Base-by-base conservation (phyloP, 2,113 vertebrate species). In the Siniperca chuatsi region DNA sequence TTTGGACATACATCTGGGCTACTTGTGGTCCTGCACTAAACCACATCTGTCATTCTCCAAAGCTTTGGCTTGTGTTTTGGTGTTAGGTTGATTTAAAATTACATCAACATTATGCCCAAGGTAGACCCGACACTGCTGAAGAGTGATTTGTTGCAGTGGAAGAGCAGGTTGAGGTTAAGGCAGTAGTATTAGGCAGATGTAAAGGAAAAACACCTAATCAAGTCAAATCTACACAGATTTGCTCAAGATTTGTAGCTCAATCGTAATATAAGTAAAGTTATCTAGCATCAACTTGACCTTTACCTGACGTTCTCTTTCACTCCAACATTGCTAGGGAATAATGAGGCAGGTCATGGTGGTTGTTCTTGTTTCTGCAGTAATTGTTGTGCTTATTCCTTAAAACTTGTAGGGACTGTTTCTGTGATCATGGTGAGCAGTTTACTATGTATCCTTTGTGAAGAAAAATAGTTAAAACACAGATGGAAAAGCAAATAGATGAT, bases 11-110 rank as follows among this genome's bases (percentile, higher is more conserved):
- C n/a, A 6, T 55, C 64, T 1, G 54, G 55, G 50, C 58, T 69
- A 20, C 72, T 42, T 11, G 42, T 73, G 72, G 5, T 71, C 58
- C 60, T 66, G 33, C 65, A 10, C 42, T 40, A 21, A 50, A n/a
- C 61, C 50, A 16, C 29, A 20, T 60, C 52, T 23, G 37, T 83
- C 16, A 55, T 65, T 73, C 64, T 50, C 37, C 15, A 54, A 67
- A 73, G 72, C 71, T 54, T 61, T 37, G 42, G 48, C 46, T 66
- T 55, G 44, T 82, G 42, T 72, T 86, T 83, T 64, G 66, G 50
- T 67, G 64, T 64, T 44, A 18, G 61, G 5, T 70, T 78, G 52
- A 67, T 82, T 75, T 73, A 64, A 73, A 71, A 75, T 70, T 62
- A 66, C 42, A 44, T 69, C 68, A 74, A 76, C 65, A 69, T 61